Base-by-base conservation (phyloP, 2,888 invertebrate genomes). In the Luffia ferchaultella region DNA sequence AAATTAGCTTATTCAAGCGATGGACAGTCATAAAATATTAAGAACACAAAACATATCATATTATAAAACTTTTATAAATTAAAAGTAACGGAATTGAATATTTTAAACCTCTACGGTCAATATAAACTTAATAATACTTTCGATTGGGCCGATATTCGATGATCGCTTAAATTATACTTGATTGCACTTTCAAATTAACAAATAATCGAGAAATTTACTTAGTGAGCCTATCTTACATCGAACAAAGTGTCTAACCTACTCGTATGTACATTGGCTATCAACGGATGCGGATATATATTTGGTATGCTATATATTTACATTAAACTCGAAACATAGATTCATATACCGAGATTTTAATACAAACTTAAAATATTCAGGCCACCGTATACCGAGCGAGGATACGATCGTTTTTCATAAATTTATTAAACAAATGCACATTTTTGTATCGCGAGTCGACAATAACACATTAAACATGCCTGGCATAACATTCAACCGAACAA, bases 81-180 rank as follows among this genome's bases (percentile, higher is more conserved):
- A 79, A 76, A 70, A 70, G 65, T 75, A 73, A 70, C 82, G 77
- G 75, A 79, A 80, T 67, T 76, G 75, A 78, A 82, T 82, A 83
- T 82, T 78, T 83, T 66, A 73, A 79, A 82, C 82, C 82, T 75
- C 67, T 63, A 66, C 75, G 83, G 83, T 80, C 76, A 68, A 72
- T 72, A 79, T 82, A 82, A 82, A 80, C 77, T 77, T 82, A 83
- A 80, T 83, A 83, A 83, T 83, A 83, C 83, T 83, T 79, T 78
- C 78, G 79, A 82, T 79, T 79, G 76, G 79, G 80, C 68, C 65
- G 69, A 63, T 65, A 66, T 69, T 70, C 69, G 64, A 70, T 67
- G 64, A 67, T 73, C 74, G 63, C 77, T 76, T 80, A 80, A 68
- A 76, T 74, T 73, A 80, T 70, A 76, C 74, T 70, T 69, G 82